These are phyloP conservation scores for Agelastica alni DNA, from an alignment of 2,888 invertebrate genomes.

Conservation along the genomic window DNA sequence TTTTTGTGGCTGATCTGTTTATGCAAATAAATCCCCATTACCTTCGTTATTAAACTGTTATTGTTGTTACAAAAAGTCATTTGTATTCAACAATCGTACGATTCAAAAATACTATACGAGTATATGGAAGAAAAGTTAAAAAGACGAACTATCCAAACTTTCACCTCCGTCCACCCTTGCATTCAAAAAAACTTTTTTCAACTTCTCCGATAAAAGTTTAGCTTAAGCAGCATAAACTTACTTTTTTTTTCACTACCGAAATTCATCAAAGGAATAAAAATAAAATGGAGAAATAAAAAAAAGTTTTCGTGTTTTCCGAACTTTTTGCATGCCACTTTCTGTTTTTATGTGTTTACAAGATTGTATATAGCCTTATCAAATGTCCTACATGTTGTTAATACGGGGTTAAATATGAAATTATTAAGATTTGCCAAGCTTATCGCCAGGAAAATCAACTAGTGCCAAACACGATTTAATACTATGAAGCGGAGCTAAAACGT, in stretches of 20 bases:
- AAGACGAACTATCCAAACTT: neutral
- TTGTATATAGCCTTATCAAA: neutral
- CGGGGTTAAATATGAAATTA: too few species aligned
- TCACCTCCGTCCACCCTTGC: neutral
- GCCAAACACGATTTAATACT: too few species aligned
- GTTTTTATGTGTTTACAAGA: slow-evolving; percentile 20
- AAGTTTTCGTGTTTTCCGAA: slow-evolving; percentile 13
- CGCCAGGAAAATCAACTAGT: too few species aligned
- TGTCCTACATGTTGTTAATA: neutral
- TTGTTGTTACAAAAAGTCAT: too few species aligned
- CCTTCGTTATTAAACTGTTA: too few species aligned
- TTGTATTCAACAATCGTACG: too few species aligned
- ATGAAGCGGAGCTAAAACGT: too few species aligned
- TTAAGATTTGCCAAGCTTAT: too few species aligned
- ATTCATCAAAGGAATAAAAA: slow-evolving; percentile 14
- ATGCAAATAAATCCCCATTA: neutral
- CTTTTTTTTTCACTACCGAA: slow-evolving; percentile 11
- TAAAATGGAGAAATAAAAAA: slow-evolving; percentile 21
- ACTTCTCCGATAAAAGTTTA: slow-evolving; percentile 1
- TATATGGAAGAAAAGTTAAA: slow-evolving; percentile 5
- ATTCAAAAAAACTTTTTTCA: slow-evolving; percentile 4
- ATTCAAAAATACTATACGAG: too few species aligned
- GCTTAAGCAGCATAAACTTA: slow-evolving; percentile 10
- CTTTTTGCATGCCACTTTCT: slow-evolving; percentile 13
- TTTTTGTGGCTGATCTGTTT: too few species aligned